Evolutionary conservation across 1,140 invertebrate species (phyloP).

Genomic region (Daktulosphaira vitifoliae): DNA sequence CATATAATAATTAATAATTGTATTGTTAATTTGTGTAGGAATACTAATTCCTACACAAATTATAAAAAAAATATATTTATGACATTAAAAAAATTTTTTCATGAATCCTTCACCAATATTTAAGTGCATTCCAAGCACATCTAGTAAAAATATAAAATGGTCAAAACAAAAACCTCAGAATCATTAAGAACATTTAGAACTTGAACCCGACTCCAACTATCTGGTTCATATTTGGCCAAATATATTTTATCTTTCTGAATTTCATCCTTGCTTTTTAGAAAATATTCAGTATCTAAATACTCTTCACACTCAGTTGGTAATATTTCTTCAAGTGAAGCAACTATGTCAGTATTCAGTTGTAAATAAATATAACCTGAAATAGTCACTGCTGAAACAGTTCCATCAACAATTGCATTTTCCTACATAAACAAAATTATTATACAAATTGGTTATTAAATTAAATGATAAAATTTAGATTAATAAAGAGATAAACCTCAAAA

Average conservation of each 20-base stretch:
- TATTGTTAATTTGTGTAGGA: too few relatives aligned
- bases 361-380: constrained; percentile 24
- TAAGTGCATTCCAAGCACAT: too few relatives aligned
- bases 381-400: constrained; percentile 1
- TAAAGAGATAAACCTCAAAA: constrained; percentile 7
- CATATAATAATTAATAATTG: too few relatives aligned
- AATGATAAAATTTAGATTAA: neutral
- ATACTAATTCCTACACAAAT: too few relatives aligned
- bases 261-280: constrained; percentile 13
- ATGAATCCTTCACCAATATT: too few relatives aligned
- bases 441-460: neutral
- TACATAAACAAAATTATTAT: neutral
- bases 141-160: too few relatives aligned
- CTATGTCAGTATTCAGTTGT: constrained; percentile 10
- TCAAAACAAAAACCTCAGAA: neutral
- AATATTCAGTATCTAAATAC: neutral
- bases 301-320: neutral
- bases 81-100: too few relatives aligned
- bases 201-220: constrained; percentile 18
- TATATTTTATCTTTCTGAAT: neutral
- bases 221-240: neutral
- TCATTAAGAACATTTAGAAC: neutral
- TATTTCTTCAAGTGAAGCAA: constrained; percentile 20
- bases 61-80: too few relatives aligned
- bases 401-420: constrained; percentile 23